Evolutionary conservation across 2,113 vertebrate genomes (phyloP).

Genomic region (Xyliphius kryptos): DNA sequence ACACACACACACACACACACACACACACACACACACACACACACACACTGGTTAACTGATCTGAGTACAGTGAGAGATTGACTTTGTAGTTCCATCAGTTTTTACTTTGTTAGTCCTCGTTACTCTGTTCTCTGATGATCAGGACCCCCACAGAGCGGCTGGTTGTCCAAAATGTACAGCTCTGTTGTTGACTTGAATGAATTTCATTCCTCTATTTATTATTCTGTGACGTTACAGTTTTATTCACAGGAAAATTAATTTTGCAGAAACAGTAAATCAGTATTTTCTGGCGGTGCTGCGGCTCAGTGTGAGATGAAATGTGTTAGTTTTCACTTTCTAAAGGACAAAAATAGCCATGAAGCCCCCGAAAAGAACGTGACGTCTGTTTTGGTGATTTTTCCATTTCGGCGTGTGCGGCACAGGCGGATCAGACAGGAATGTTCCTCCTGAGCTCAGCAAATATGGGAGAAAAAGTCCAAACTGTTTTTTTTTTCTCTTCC

Average conservation of each 20-base stretch:
- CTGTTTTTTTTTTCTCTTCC: not conserved
- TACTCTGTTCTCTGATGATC: too few species aligned
- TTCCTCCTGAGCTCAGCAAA: conserved; percentile 25
- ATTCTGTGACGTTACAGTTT: too few species aligned
- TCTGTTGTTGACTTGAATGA: too few species aligned
- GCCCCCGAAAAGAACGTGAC: not conserved
- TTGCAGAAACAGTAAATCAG: not conserved
- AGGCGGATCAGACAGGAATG: conserved; percentile 29
- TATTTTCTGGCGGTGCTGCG: not conserved
- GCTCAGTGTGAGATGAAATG: not conserved
- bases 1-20: too few species aligned
- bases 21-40: too few species aligned
- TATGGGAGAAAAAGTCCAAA: conserved; percentile 2
- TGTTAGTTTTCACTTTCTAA: not conserved
- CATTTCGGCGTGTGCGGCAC: conserved; percentile 19
- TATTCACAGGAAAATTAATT: not conserved
- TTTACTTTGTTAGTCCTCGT: too few species aligned
- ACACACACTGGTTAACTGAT: too few species aligned
- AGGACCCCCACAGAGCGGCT: too few species aligned
- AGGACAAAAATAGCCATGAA: conserved; percentile 8
- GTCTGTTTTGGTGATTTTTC: conserved; percentile 24
- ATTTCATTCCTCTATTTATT: too few species aligned
- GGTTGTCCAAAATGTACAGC: too few species aligned
- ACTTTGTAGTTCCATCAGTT: too few species aligned
- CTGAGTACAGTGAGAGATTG: too few species aligned